These are phyloP conservation scores for Tenrec ecaudatus DNA, from an alignment of 2,113 vertebrate genomes.

Conservation along the genomic window DNA sequence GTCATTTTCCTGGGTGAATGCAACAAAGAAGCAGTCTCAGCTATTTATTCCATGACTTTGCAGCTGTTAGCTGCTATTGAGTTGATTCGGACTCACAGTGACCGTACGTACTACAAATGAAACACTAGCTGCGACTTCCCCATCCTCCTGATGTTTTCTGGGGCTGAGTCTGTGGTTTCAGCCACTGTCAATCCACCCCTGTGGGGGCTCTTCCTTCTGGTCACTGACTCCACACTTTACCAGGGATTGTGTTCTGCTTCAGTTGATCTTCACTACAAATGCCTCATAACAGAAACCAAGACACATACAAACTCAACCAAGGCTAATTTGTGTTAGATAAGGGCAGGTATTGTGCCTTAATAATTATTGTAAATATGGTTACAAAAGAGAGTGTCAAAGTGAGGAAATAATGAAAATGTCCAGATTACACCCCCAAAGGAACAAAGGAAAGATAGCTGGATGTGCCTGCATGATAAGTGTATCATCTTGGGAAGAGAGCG, in stretches of 20 bases:
- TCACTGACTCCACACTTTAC: no score
- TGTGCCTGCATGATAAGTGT: not conserved
- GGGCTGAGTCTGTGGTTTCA: no score
- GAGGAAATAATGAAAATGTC: not conserved
- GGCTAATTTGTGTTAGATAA: not conserved
- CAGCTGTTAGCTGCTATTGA: no score
- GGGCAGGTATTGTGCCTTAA: not conserved
- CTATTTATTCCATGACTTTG: no score
- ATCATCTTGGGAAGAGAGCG: not conserved
- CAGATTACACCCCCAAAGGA: not conserved
- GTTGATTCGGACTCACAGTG: no score
- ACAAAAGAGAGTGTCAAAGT: not conserved
- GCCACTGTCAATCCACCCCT: no score
- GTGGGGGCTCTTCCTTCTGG: no score
- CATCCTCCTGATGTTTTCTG: no score
- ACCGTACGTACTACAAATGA: no score
- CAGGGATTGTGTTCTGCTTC: no score
- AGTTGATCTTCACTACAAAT: not conserved
- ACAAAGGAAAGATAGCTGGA: not conserved
- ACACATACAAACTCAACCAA: not conserved
- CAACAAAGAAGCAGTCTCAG: not conserved
- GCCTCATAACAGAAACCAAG: constrained; percentile 10
- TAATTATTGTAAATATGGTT: not conserved
- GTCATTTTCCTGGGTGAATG: not conserved
- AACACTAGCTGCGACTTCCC: no score